Conservation (phyloP, 2,888 invertebrate genomes). For the Hypercompe scribonia region DNA sequence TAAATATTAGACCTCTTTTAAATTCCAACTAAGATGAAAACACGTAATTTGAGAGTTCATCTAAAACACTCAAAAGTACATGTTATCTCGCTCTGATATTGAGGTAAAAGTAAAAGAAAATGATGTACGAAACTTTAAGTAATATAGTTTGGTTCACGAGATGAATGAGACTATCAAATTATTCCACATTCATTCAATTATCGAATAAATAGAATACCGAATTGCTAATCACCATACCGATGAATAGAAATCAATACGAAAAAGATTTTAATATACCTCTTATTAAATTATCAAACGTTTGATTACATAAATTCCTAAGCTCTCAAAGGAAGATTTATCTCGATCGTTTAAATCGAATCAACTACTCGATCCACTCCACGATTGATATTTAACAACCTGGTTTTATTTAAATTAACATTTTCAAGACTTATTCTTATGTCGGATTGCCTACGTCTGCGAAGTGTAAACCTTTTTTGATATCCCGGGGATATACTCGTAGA, state of each 20-base stretch:
- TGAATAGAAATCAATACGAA: neutral
- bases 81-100: no score
- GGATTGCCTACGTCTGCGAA: neutral
- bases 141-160: neutral
- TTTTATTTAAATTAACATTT: neutral
- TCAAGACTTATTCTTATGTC: neutral
- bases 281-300: constrained; percentile 2
- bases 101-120: no score
- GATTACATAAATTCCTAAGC: neutral
- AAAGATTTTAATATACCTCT: neutral
- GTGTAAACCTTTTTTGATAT: constrained; percentile 5
- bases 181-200: neutral
- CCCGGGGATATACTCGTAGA: constrained; percentile 1
- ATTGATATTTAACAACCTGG: neutral
- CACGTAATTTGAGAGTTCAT: no score
- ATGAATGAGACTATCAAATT: neutral
- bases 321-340: neutral
- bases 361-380: neutral
- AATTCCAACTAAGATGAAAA: neutral
- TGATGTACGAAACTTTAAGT: no score
- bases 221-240: neutral
- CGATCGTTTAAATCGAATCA: constrained; percentile 11
- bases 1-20: neutral
- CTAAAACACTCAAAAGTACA: neutral
- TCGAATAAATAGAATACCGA: neutral